Evolutionary conservation across 2,797 vertebrate species (phyloP).

Genomic region (Peromyscus aztecus): DNA sequence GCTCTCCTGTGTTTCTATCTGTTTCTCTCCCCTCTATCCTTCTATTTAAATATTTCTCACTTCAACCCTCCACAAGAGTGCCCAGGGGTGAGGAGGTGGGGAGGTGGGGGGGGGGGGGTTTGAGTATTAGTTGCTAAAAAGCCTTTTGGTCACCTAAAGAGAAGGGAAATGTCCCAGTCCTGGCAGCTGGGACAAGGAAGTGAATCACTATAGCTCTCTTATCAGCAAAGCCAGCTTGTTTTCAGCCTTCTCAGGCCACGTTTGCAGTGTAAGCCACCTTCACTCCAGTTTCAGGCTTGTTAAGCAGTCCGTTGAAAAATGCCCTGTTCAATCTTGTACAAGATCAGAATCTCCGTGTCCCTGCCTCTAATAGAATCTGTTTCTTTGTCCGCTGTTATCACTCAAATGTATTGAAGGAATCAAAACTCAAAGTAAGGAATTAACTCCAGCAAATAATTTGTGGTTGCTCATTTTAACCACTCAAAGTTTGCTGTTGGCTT

Average conservation of each 20-base stretch:
- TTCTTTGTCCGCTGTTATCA: slow-evolving; percentile 1
- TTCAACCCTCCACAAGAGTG: too few species aligned
- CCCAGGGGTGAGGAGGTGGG: too few species aligned
- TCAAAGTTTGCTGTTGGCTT: neutral
- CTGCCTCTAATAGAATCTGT: neutral
- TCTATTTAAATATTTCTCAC: too few species aligned
- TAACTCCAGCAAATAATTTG: slow-evolving; percentile 5
- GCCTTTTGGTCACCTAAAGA: neutral
- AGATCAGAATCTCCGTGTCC: neutral
- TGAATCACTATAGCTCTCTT: neutral
- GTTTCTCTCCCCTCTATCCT: too few species aligned
- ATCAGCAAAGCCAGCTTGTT: neutral
- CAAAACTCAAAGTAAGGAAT: neutral
- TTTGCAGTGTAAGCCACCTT: neutral
- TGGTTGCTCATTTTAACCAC: neutral
- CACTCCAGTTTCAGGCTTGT: neutral
- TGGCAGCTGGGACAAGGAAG: neutral
- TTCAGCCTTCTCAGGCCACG: neutral
- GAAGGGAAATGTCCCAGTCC: neutral
- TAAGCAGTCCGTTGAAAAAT: neutral
- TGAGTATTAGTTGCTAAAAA: slow-evolving; percentile 7
- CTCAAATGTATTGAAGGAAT: neutral
- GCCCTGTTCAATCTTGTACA: neutral
- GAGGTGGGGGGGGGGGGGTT: neutral
- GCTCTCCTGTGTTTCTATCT: too few species aligned